phyloP scores from a whole-genome alignment of 2,113 vertebrate species.

The Chrysochloris asiatica region DNA sequence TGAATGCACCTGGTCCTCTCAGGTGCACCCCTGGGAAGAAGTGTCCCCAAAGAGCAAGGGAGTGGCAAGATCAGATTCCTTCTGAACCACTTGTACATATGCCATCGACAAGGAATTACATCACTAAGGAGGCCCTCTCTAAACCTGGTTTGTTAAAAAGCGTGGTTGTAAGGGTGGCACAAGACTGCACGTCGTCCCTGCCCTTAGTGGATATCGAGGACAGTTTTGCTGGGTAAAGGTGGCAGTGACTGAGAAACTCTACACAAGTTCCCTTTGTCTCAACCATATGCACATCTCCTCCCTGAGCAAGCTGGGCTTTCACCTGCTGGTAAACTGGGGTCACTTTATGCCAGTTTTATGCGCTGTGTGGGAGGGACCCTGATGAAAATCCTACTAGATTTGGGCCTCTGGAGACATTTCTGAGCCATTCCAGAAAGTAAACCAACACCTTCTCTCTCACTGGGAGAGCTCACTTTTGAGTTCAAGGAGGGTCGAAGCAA shows the following conservation, averaged over 20 bases:
- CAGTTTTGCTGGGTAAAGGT: background rate
- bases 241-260: background rate
- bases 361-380: background rate
- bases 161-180: background rate
- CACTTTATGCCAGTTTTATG: background rate
- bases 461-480: background rate
- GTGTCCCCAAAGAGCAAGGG: background rate
- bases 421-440: background rate
- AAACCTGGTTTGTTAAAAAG: too few relatives aligned
- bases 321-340: background rate
- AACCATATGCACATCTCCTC: background rate
- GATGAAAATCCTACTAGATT: background rate
- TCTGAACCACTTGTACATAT: slow-evolving; percentile 17
- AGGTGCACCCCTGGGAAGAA: background rate
- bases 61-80: slow-evolving; percentile 45
- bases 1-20: background rate
- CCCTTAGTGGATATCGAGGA: background rate
- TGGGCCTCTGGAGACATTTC: background rate
- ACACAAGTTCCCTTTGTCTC: background rate
- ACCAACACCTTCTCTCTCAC: background rate
- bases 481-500: background rate
- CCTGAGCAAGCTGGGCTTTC: background rate
- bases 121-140: background rate
- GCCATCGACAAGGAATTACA: slow-evolving; percentile 25
- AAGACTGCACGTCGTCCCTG: background rate